phyloP scores from a whole-genome alignment of 2,113 vertebrate genomes.

The Pachyramphus minor region DNA sequence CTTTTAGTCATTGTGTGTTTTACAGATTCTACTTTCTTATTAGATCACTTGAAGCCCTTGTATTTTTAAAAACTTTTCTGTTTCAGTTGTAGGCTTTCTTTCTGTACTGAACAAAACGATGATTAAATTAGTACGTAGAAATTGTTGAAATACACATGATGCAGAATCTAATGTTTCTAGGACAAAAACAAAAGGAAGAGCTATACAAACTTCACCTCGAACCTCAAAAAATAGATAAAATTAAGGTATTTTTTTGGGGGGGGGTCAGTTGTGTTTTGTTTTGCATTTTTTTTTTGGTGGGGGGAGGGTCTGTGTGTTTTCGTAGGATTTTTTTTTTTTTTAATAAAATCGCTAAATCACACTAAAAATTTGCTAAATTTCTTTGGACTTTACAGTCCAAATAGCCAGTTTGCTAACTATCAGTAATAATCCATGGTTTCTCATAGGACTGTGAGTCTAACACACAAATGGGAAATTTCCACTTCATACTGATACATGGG shows the following conservation, averaged over 20 bases:
- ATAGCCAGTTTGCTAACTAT: background rate
- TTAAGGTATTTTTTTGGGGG: rapidly evolving
- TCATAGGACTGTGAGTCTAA: background rate
- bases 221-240: background rate
- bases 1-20: background rate
- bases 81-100: background rate
- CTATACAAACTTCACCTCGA: background rate
- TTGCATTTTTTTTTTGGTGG: rapidly evolving
- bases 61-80: background rate
- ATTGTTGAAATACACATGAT: background rate
- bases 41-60: background rate
- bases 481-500: background rate
- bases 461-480: background rate
- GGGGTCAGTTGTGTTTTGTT: background rate
- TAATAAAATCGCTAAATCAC: background rate
- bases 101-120: background rate
- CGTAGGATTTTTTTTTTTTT: background rate
- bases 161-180: background rate
- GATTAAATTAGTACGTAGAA: background rate
- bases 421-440: background rate
- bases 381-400: background rate
- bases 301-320: background rate
- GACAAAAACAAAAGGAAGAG: background rate
- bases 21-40: background rate
- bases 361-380: background rate